Percentiles rank a stretch among this genome's conserved stretches.
These are phyloP conservation scores for Chromobotia macracanthus DNA, from an alignment of 2,797 vertebrate species.

Conservation along the genomic window DNA sequence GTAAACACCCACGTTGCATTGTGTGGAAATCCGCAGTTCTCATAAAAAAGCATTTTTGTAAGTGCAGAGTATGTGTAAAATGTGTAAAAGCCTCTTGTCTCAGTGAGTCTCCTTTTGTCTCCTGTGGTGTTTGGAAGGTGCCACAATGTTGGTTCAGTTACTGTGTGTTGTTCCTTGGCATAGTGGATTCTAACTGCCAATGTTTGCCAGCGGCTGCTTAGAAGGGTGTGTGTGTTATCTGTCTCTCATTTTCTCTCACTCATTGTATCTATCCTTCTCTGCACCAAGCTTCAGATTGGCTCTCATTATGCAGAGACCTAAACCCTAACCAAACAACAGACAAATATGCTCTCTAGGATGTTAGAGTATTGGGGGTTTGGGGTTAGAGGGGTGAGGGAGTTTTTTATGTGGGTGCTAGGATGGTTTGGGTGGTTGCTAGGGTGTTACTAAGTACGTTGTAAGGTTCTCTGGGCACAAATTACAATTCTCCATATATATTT, in stretches of 20 bases:
- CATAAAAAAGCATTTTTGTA: neutral
- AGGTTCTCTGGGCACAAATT: neutral
- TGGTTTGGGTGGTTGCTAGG: neutral
- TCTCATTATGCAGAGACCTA: neutral
- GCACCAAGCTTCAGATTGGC: neutral
- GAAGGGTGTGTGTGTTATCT: no score
- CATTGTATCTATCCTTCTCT: neutral
- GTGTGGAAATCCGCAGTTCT: no score
- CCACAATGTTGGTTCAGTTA: neutral
- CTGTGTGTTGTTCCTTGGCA: neutral
- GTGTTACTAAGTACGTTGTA: neutral
- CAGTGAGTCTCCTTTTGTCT: neutral
- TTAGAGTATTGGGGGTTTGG: no score
- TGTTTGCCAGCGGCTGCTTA: no score
- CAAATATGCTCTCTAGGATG: neutral
- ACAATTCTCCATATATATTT: no score
- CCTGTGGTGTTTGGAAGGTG: neutral
- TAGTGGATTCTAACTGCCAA: no score
- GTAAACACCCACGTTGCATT: neutral
- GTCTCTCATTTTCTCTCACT: neutral
- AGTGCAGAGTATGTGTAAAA: neutral
- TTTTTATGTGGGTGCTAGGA: neutral
- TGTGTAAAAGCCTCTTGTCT: neutral
- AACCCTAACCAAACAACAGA: constrained; percentile 5
- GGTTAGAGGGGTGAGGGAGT: no score